A percentile compares a stretch with the other conserved stretches of the same genome.
phyloP scores from a whole-genome alignment of 2,888 invertebrate species.

The Trisateles emortualis region DNA sequence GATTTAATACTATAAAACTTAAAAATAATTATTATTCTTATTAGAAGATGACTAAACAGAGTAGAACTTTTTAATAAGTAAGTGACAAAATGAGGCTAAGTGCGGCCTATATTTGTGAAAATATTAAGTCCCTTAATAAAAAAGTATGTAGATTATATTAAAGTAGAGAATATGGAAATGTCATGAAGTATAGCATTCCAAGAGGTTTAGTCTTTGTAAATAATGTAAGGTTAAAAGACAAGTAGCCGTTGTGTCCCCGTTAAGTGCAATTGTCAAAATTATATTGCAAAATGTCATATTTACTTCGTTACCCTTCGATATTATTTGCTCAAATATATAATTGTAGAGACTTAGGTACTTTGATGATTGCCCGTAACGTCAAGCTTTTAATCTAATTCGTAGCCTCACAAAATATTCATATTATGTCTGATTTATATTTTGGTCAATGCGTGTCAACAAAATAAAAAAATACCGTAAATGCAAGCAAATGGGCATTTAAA shows the following conservation, averaged over 20 bases:
- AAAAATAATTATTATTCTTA: conserved; percentile 33
- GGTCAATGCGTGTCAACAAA: too few relatives aligned
- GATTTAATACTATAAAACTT: conserved; percentile 19
- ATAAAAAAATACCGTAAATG: too few relatives aligned
- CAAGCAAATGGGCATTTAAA: too few relatives aligned
- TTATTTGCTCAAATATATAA: conserved; percentile 47
- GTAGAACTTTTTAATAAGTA: conserved; percentile 38
- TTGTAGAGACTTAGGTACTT: conserved; percentile 17
- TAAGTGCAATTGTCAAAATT: conserved; percentile 40
- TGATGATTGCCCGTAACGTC: conserved; percentile 43
- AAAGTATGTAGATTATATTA: conserved; percentile 45
- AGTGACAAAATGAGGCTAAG: conserved; percentile 31
- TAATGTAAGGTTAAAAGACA: conserved; percentile 56
- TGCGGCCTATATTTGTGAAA: conserved; percentile 44
- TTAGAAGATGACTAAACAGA: conserved; percentile 33
- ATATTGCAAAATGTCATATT: conserved; percentile 19
- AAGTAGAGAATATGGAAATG: conserved; percentile 41
- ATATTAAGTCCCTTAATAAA: conserved; percentile 43
- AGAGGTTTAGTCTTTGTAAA: conserved; percentile 55
- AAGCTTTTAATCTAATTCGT: conserved; percentile 29
- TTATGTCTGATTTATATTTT: conserved; percentile 4
- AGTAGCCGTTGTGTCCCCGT: conserved; percentile 36
- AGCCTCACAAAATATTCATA: conserved; percentile 19
- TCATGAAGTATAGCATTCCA: conserved; percentile 64
- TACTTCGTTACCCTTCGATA: conserved; percentile 22